Conservation (phyloP, 1,140 invertebrate species). For the Mya arenaria region DNA sequence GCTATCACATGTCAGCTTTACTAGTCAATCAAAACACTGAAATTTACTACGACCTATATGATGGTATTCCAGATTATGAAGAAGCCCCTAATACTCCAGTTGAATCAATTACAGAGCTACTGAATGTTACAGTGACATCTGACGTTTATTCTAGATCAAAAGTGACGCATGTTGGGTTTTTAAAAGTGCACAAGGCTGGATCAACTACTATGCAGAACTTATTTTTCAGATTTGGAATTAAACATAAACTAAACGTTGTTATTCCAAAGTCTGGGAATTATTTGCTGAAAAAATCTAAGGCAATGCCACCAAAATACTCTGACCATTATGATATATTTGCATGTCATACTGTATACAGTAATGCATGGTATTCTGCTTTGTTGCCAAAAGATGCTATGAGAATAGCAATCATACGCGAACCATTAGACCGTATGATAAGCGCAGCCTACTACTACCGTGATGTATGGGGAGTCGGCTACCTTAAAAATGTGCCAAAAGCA, state of each 20-base stretch:
- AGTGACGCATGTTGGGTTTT: conserved; percentile 62
- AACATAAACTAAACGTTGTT: conserved; percentile 81
- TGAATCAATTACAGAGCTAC: too few relatives aligned
- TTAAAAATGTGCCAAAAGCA: conserved; percentile 33
- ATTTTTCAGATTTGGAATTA: conserved; percentile 81
- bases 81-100: too few relatives aligned
- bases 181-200: conserved; percentile 82
- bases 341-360: conserved; percentile 59
- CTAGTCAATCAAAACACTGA: too few relatives aligned
- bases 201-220: conserved; percentile 83
- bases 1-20: too few relatives aligned
- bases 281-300: background rate
- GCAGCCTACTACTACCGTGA: conserved; percentile 61
- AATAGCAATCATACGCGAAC: conserved; percentile 66
- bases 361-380: conserved; percentile 22
- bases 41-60: too few relatives aligned
- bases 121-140: too few relatives aligned
- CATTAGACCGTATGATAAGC: conserved; percentile 59
- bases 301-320: background rate
- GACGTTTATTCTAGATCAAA: too few relatives aligned
- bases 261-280: conserved; percentile 72
- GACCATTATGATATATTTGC: conserved; percentile 28
- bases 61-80: too few relatives aligned
- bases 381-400: conserved; percentile 61
- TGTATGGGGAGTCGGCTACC: conserved; percentile 17